phyloP scores from a whole-genome alignment of 2,888 invertebrate genomes.

The Celastrina argiolus region DNA sequence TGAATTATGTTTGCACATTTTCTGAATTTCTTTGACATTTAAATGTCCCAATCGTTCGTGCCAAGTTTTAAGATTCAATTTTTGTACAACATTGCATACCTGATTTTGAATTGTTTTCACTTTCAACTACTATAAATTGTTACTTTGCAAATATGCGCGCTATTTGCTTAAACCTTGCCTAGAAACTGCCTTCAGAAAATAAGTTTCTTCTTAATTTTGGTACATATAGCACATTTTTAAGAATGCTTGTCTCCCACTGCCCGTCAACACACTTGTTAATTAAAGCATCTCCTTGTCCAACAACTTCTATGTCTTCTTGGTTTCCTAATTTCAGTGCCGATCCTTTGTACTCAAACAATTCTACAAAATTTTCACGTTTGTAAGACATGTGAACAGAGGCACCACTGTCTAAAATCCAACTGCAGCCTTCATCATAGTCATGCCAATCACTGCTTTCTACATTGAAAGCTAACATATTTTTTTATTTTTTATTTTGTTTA shows the following conservation, averaged over 20 bases:
- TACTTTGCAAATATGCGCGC: conserved; percentile 16
- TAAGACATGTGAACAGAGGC: too few species aligned
- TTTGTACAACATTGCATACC: conserved; percentile 25
- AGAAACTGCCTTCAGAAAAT: conserved; percentile 25
- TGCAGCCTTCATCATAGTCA: too few species aligned
- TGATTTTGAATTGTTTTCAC: conserved; percentile 20
- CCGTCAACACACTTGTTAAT: not conserved
- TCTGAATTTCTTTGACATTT: conserved; percentile 27
- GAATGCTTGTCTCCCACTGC: not conserved
- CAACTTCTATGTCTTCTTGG: too few species aligned
- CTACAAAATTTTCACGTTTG: too few species aligned
- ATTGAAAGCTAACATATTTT: too few species aligned
- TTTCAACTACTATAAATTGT: conserved; percentile 26
- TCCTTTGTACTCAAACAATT: too few species aligned
- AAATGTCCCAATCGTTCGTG: conserved; percentile 30
- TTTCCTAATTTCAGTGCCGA: too few species aligned
- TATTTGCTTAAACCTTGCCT: conserved; percentile 23
- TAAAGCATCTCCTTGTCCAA: too few species aligned
- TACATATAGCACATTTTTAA: conserved; percentile 28
- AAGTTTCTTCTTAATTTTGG: conserved; percentile 27
- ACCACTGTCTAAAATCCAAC: too few species aligned
- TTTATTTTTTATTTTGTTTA: too few species aligned
- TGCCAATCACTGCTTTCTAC: too few species aligned
- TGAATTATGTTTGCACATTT: conserved; percentile 23
- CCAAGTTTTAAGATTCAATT: conserved; percentile 26